These are phyloP conservation scores for Lithobates sylvaticus DNA, from an alignment of 2,797 vertebrate genomes.

Conservation along the genomic window DNA sequence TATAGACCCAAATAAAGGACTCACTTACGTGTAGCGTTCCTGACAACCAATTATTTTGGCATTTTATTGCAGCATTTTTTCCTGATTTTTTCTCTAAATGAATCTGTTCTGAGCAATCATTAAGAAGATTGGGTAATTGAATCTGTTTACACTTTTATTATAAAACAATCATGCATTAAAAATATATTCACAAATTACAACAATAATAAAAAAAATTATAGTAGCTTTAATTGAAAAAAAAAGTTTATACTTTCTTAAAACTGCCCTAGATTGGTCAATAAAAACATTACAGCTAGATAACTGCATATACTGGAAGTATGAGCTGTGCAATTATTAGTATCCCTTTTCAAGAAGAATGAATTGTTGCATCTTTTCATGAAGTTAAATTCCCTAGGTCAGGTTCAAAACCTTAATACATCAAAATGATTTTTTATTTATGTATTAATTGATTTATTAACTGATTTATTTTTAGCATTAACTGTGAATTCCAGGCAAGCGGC, in stretches of 20 bases:
- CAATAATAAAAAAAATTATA: constrained; percentile 27
- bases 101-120: constrained; percentile 4
- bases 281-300: constrained; percentile 3
- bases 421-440: too few species aligned
- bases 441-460: too few species aligned
- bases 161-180: constrained; percentile 7
- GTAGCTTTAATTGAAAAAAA: constrained; percentile 41
- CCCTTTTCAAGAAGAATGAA: not conserved
- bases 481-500: too few species aligned
- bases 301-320: not conserved
- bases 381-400: too few species aligned
- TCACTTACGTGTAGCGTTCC: not conserved
- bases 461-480: too few species aligned
- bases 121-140: constrained; percentile 12
- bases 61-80: constrained; percentile 7
- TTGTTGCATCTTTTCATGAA: not conserved
- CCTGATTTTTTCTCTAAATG: not conserved
- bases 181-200: constrained; percentile 36
- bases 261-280: not conserved
- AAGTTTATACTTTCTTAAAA: not conserved
- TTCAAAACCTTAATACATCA: too few species aligned
- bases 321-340: not conserved
- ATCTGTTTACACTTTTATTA: constrained; percentile 36
- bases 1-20: constrained; percentile 30
- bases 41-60: constrained; percentile 13